Percentiles rank a stretch among this genome's conserved stretches.
Evolutionary conservation across 1,140 invertebrate genomes (phyloP).

Genomic region (Acyrthosiphon pisum): DNA sequence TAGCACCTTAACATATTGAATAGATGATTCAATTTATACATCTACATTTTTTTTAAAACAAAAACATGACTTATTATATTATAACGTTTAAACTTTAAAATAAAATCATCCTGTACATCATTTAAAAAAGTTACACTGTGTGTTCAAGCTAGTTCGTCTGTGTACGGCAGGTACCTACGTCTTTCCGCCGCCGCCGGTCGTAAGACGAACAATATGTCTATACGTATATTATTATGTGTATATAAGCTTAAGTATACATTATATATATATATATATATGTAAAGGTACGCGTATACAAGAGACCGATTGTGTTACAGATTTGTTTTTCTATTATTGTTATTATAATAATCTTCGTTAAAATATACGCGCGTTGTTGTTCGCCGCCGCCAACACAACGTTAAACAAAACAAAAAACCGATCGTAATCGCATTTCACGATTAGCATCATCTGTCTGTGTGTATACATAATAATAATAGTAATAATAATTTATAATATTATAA

Average conservation of each 20-base stretch:
- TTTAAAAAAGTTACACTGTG: background rate
- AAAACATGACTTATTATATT: too few relatives aligned
- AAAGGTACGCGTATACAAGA: background rate
- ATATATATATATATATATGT: background rate
- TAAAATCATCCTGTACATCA: background rate
- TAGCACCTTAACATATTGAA: background rate
- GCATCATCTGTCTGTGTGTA: background rate
- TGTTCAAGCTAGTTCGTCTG: background rate
- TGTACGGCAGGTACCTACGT: background rate
- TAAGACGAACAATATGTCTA: background rate
- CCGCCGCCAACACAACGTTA: constrained; percentile 23
- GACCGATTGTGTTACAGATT: constrained; percentile 42
- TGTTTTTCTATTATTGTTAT: constrained; percentile 4
- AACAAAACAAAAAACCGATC: constrained; percentile 37
- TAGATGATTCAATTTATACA: background rate
- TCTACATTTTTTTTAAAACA: background rate
- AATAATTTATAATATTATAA: constrained; percentile 24
- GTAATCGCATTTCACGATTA: constrained; percentile 48
- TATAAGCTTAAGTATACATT: constrained; percentile 4
- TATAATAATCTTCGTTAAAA: background rate
- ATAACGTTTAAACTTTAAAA: background rate
- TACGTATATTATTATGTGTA: constrained; percentile 22
- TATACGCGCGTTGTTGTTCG: background rate
- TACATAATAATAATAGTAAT: constrained; percentile 26
- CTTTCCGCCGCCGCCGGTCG: background rate